phyloP scores from a whole-genome alignment of 64 coral and sea anemone species.

The Dendronephthya gigantea region DNA sequence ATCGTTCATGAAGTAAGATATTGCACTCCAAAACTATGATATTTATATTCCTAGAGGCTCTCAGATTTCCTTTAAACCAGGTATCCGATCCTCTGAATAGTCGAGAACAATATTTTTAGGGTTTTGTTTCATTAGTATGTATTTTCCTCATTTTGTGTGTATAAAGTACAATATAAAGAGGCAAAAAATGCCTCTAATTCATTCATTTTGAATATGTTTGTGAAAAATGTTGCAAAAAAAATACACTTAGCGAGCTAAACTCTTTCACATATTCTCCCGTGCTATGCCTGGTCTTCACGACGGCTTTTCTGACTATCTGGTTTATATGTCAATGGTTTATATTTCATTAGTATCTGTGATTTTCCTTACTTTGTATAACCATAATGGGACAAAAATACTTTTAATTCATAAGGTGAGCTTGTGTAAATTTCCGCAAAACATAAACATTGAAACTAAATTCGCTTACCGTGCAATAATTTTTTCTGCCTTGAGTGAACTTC shows the following conservation, averaged over 20 bases:
- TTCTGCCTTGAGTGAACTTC: neutral
- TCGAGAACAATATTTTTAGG: too few species aligned
- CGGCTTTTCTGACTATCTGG: neutral
- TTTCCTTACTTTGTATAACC: neutral
- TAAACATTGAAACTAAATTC: neutral
- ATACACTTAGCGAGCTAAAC: neutral
- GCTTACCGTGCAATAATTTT: neutral
- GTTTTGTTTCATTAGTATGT: too few species aligned
- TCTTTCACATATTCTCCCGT: neutral
- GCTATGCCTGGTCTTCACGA: neutral
- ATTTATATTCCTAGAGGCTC: neutral
- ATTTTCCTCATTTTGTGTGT: too few species aligned
- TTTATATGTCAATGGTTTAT: neutral
- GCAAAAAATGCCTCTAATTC: neutral
- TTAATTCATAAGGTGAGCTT: neutral
- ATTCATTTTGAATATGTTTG: too few species aligned
- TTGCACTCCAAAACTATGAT: neutral
- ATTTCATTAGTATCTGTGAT: neutral
- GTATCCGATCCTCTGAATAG: too few species aligned
- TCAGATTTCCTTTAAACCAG: neutral
- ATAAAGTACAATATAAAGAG: too few species aligned
- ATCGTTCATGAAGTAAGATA: conserved; percentile 18
- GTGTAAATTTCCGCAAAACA: neutral
- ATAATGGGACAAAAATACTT: neutral
- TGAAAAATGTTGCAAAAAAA: neutral